phyloP scores from a whole-genome alignment of 2,888 invertebrate genomes.

The Netelia inedita region DNA sequence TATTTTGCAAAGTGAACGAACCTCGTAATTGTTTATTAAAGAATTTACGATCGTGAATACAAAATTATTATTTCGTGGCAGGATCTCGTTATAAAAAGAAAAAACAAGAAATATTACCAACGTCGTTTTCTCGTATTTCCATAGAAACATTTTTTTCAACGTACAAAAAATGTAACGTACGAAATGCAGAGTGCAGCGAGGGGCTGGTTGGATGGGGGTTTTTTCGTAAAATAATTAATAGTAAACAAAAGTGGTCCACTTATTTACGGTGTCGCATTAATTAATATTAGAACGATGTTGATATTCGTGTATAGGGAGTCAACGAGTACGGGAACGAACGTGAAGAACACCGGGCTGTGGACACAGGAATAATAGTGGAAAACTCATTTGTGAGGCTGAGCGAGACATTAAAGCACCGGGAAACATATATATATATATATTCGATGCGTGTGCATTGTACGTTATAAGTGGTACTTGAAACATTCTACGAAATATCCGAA shows the following conservation, averaged over 20 bases:
- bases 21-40: too few relatives aligned
- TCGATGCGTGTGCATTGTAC: neutral
- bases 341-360: neutral
- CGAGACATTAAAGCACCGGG: conserved; percentile 20
- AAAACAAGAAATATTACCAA: too few relatives aligned
- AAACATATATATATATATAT: neutral
- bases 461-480: neutral
- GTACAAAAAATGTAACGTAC: too few relatives aligned
- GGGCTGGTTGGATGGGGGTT: too few relatives aligned
- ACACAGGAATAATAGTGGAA: conserved; percentile 26
- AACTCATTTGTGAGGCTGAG: conserved; percentile 28
- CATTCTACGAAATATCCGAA: conserved; percentile 23
- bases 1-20: too few relatives aligned
- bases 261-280: neutral
- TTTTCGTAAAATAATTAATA: conserved; percentile 15
- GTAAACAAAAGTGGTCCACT: neutral
- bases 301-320: neutral
- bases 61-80: too few relatives aligned
- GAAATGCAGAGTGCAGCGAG: too few relatives aligned
- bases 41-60: too few relatives aligned
- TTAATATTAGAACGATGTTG: conserved; percentile 1
- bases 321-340: neutral
- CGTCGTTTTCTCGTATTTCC: too few relatives aligned
- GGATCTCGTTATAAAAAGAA: too few relatives aligned
- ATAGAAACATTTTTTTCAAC: neutral